Evolutionary conservation across 2,113 vertebrate species (phyloP).

Genomic region (Apodemus speciosus): DNA sequence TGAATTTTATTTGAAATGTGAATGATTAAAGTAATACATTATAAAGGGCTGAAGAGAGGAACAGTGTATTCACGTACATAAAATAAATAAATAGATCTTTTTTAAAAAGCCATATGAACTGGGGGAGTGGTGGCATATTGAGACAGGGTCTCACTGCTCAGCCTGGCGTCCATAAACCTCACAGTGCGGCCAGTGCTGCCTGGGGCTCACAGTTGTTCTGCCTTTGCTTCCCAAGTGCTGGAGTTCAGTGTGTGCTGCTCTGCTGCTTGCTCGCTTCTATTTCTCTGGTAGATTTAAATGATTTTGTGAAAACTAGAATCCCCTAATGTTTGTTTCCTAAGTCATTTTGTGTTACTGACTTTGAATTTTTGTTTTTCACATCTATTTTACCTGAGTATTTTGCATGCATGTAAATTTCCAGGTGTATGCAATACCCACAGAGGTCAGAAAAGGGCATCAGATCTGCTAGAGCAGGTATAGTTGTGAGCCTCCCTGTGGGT

Average conservation of each 20-base stretch:
- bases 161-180: neutral
- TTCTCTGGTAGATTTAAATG: slow-evolving; percentile 1
- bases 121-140: neutral
- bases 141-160: neutral
- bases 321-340: slow-evolving; percentile 8
- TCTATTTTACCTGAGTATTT: neutral
- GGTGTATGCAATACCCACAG: neutral
- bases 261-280: neutral
- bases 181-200: neutral
- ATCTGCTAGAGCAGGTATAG: neutral
- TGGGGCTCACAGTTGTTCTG: neutral
- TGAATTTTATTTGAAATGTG: slow-evolving; percentile 61
- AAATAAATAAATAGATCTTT: too few relatives aligned
- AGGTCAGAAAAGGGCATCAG: neutral
- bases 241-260: too few relatives aligned
- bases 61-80: too few relatives aligned
- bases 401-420: neutral
- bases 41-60: neutral
- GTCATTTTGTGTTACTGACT: slow-evolving; percentile 18
- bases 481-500: neutral
- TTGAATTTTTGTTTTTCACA: neutral
- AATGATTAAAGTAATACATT: slow-evolving; percentile 42
- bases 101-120: neutral
- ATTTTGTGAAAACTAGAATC: neutral
- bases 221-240: neutral